Evolutionary conservation across 2,113 vertebrate species (phyloP).

Genomic region (Nettapus auritus): DNA sequence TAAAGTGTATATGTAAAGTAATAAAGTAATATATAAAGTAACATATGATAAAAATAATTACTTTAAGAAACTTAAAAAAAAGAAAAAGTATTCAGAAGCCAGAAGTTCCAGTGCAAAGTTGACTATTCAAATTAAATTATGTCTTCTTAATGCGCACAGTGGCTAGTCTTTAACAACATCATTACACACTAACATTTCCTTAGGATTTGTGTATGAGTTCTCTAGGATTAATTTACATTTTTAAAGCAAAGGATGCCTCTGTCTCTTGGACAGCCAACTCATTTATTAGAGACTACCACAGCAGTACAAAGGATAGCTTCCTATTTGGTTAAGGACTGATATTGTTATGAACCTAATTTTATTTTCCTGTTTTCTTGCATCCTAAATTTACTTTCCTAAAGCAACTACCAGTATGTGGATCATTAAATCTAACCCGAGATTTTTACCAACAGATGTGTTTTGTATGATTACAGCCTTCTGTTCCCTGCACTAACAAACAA

Average conservation of each 20-base stretch:
- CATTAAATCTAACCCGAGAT: background rate
- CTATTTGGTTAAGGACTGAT: background rate
- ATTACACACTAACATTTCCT: background rate
- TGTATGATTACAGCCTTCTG: background rate
- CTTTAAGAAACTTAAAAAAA: background rate
- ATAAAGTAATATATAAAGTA: no score
- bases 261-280: background rate
- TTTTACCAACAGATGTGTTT: background rate
- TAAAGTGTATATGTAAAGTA: no score
- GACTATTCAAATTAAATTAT: background rate
- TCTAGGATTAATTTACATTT: background rate
- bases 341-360: background rate
- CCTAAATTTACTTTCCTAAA: background rate
- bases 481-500: background rate
- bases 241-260: background rate
- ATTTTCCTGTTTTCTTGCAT: background rate
- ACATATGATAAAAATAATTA: background rate
- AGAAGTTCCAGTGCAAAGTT: background rate
- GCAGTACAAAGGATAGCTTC: background rate
- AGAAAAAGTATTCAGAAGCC: background rate
- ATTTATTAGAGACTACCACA: background rate
- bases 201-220: background rate
- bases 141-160: background rate
- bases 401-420: background rate
- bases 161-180: background rate